These are phyloP conservation scores for Apis dorsata DNA, from an alignment of 1,140 invertebrate genomes.

Conservation along the genomic window DNA sequence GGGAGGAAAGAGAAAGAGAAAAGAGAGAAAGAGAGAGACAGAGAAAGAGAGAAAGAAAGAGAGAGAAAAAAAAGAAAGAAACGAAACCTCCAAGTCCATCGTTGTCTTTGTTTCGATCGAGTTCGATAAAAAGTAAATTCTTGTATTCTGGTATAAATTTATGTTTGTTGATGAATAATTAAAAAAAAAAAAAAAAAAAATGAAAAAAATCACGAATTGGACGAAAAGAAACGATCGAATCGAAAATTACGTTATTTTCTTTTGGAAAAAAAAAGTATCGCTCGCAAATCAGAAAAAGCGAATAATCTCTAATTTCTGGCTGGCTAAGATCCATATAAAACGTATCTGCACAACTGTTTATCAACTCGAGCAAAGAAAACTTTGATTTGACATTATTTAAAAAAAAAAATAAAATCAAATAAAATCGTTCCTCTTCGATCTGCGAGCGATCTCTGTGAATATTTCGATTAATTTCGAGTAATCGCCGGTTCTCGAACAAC, in stretches of 20 bases:
- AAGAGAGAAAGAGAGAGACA: too few species aligned
- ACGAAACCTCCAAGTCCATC: too few species aligned
- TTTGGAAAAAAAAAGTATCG: neutral
- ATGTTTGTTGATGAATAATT: too few species aligned
- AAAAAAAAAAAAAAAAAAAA: neutral
- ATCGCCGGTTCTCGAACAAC: neutral
- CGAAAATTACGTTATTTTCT: neutral
- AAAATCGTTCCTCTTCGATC: neutral
- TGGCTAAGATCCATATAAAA: too few species aligned
- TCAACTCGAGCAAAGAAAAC: constrained; percentile 11
- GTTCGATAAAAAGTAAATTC: too few species aligned
- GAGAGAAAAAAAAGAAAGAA: too few species aligned
- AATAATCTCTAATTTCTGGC: too few species aligned
- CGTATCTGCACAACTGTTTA: constrained; percentile 2
- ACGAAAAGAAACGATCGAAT: constrained; percentile 7
- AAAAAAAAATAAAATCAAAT: neutral
- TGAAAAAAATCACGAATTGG: neutral
- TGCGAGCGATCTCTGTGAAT: constrained; percentile 4
- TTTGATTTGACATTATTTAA: too few species aligned
- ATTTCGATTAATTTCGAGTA: constrained; percentile 1
- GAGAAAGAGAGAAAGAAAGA: too few species aligned
- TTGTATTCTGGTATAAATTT: too few species aligned
- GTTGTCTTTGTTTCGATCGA: too few species aligned
- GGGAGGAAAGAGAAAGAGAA: too few species aligned
- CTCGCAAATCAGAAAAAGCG: constrained; percentile 24